Base-by-base conservation (phyloP, 2,113 vertebrate species). In the Crocuta crocuta region DNA sequence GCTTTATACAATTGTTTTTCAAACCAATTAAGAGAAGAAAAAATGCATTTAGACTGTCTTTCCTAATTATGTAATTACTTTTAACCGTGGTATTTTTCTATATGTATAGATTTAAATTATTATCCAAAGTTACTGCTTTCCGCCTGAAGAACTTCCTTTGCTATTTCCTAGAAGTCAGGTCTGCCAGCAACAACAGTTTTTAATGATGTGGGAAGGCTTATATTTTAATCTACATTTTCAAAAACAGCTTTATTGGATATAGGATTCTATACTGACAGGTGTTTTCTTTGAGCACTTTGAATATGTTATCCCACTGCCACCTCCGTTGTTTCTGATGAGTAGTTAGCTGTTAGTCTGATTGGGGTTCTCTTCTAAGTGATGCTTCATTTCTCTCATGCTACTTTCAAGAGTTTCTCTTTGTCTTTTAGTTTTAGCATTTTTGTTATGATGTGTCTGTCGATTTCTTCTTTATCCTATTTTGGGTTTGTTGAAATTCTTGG, bases 361-460 rank as follows among this genome's bases (percentile, higher is more conserved):
- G 65, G 55, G 21, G 39, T 71, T 94, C 48, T 21, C 74, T 91
- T 45, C 48, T 81, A 83, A 93, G 71, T 85, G 28, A 96, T 58
- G 26, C 6, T 96, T 96, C n/a, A 76, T 84, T 93, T 95, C 88
- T 48, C 43, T 94, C 24, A 15, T 85, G 48, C 84, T 92, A 33
- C 63, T 96, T 80, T 91, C 55, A 89, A 87, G 71, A 96, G 82
- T 89, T 93, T 93, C 53, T 86, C 50, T 65, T 85, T 91, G 17
- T 79, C 58, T 96, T 94, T 93, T 63, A 65, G 13, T 95, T 92
- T 85, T 68, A 84, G 68, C 79, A 94, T 83, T 97, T 95, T 90
- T 87, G 94, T 61, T 84, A 81, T 31, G 58, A 76, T 82, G 12
- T 33, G 6, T 66, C 50, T 96, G 24, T 76, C 17, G 19, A 43